phyloP scores from a whole-genome alignment of 2,113 vertebrate species.

The Apodemus sylvaticus region DNA sequence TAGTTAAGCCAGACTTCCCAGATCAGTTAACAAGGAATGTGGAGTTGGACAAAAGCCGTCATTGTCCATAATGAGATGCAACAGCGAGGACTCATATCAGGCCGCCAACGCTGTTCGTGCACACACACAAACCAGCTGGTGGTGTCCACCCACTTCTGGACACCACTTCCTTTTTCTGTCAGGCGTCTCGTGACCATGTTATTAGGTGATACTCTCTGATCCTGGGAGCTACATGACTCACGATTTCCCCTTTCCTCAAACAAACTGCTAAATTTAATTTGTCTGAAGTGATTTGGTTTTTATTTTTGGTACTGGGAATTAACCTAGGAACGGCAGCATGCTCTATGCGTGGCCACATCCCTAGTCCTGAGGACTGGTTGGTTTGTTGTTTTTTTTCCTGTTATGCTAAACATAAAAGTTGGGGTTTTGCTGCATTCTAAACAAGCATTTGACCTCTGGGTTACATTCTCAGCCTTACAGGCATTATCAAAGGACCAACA shows the following conservation, averaged over 20 bases:
- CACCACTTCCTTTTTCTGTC: background rate
- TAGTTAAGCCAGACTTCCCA: background rate
- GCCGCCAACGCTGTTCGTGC: background rate
- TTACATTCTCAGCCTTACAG: background rate
- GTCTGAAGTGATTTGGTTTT: background rate
- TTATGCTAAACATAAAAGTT: background rate
- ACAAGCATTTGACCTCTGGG: background rate
- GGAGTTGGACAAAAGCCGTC: background rate
- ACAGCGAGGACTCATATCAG: background rate
- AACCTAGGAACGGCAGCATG: background rate
- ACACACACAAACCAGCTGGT: background rate
- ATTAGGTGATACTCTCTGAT: background rate
- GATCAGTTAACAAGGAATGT: too few relatives aligned
- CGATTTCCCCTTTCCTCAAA: background rate
- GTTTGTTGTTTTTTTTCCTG: background rate
- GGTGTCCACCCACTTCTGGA: background rate
- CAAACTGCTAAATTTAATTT: background rate
- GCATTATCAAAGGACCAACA: background rate
- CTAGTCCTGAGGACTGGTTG: background rate
- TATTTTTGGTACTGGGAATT: background rate
- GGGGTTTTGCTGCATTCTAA: background rate
- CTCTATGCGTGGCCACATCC: background rate
- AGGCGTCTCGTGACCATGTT: background rate
- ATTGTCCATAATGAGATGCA: background rate
- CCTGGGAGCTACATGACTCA: background rate